phyloP scores from a whole-genome alignment of 2,113 vertebrate species.

The Sialia sialis region DNA sequence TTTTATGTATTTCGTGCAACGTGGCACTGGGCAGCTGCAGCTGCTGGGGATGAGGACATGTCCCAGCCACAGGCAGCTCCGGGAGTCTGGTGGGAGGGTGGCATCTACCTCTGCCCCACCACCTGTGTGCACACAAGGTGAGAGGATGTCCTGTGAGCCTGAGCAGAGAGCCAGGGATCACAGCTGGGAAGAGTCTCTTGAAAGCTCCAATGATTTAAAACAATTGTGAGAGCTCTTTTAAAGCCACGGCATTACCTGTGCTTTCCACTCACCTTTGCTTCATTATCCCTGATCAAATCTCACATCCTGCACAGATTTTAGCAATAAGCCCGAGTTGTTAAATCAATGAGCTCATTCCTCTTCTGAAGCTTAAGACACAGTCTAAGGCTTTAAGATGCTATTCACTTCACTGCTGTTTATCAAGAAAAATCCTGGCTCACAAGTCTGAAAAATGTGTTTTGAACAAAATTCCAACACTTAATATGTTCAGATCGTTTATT shows the following conservation, averaged over 20 bases:
- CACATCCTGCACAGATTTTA: neutral
- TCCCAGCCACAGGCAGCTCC: neutral
- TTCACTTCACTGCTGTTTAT: neutral
- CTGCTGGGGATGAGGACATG: neutral
- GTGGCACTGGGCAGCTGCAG: neutral
- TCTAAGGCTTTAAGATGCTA: neutral
- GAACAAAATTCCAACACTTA: neutral
- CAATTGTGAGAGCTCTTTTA: neutral
- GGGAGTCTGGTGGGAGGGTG: neutral
- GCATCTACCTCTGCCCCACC: neutral
- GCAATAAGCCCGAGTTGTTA: neutral
- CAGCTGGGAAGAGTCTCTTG: neutral
- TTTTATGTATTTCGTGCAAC: neutral
- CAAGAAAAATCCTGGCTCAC: neutral
- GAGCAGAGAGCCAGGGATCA: neutral
- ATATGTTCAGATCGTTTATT: neutral
- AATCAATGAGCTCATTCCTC: neutral
- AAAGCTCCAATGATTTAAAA: neutral
- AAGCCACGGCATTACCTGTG: neutral
- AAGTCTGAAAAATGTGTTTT: neutral
- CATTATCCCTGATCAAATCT: neutral
- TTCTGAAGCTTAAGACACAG: neutral
- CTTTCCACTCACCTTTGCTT: neutral
- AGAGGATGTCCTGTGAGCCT: neutral
- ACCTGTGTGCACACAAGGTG: accelerated